phyloP scores from a whole-genome alignment of 2,888 invertebrate genomes.

The Limnephilus lunatus region DNA sequence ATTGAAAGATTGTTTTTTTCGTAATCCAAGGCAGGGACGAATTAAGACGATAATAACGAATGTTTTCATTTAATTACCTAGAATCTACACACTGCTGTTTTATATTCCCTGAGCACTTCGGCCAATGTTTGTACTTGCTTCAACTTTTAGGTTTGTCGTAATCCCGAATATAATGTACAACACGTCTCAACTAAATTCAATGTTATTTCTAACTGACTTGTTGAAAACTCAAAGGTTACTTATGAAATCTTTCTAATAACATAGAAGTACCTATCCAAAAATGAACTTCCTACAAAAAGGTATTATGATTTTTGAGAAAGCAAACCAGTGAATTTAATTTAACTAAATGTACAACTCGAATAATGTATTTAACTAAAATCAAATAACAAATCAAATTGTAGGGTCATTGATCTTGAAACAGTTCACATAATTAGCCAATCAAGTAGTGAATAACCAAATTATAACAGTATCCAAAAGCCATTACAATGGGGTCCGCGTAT shows the following conservation, averaged over 20 bases:
- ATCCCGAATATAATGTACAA: background rate
- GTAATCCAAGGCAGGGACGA: too few species aligned
- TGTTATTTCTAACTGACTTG: background rate
- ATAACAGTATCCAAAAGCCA: constrained; percentile 58
- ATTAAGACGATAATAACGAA: too few species aligned
- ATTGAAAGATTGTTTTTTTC: too few species aligned
- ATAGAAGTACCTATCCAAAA: background rate
- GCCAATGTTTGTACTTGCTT: background rate
- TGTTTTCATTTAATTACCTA: too few species aligned
- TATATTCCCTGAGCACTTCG: background rate
- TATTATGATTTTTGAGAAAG: too few species aligned
- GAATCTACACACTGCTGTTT: too few species aligned
- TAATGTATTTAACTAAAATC: background rate
- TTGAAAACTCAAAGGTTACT: background rate
- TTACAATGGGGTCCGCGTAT: constrained; percentile 52
- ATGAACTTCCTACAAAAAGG: background rate
- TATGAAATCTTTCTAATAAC: background rate
- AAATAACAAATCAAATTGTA: background rate
- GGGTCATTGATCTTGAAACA: constrained; percentile 12
- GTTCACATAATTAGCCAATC: constrained; percentile 28
- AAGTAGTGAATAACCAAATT: constrained; percentile 56
- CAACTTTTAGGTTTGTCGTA: background rate
- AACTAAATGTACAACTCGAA: background rate
- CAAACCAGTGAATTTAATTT: background rate
- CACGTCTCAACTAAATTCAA: too few species aligned